Conservation (phyloP, 2,888 invertebrate genomes). For the Alcis repandata region DNA sequence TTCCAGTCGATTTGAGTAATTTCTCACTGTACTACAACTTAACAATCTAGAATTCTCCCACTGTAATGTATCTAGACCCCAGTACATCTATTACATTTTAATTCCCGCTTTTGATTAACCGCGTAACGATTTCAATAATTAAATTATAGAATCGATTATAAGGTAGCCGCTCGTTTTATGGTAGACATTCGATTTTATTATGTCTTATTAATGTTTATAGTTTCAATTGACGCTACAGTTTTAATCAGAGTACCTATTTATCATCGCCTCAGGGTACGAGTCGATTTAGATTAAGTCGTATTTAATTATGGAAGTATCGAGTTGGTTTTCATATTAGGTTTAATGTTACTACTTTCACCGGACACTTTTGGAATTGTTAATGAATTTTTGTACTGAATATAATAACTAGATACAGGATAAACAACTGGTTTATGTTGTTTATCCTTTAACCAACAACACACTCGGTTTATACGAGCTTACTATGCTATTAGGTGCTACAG, state of each 20-base stretch:
- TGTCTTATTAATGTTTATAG: constrained; percentile 54
- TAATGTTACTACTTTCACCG: constrained; percentile 21
- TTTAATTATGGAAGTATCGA: constrained; percentile 18
- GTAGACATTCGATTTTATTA: constrained; percentile 56
- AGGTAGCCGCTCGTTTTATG: constrained; percentile 55
- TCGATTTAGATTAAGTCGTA: constrained; percentile 31
- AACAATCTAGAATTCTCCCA: background rate
- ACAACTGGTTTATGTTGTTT: no score
- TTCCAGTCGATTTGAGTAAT: background rate
- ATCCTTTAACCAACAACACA: no score
- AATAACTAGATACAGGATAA: no score
- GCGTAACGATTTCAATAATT: constrained; percentile 59
- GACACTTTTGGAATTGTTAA: constrained; percentile 5
- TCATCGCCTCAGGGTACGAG: constrained; percentile 21
- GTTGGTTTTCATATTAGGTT: constrained; percentile 30
- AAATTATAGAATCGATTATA: constrained; percentile 55
- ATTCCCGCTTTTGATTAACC: constrained; percentile 49
- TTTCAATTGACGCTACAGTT: constrained; percentile 58
- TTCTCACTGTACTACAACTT: background rate
- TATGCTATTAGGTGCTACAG: no score
- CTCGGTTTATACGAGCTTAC: no score
- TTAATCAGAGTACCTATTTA: constrained; percentile 48
- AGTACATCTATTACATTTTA: constrained; percentile 10
- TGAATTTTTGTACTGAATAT: background rate
- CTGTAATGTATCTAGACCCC: background rate